These are phyloP conservation scores for Lithophane semibrunnea DNA, from an alignment of 2,888 invertebrate genomes.

Conservation along the genomic window DNA sequence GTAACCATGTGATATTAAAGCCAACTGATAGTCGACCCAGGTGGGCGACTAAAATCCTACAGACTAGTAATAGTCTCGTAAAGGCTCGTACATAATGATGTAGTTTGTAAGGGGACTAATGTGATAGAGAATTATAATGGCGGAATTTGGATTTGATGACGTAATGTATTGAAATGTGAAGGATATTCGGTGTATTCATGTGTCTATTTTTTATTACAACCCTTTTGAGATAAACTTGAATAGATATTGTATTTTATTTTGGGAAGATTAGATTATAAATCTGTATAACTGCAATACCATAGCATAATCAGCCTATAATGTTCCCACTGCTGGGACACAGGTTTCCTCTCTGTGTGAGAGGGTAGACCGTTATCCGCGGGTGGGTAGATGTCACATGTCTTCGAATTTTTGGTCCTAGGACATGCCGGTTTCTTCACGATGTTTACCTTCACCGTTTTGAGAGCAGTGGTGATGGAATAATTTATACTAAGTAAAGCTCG, in stretches of 20 bases:
- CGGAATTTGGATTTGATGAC: constrained; percentile 26
- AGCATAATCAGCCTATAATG: too few species aligned
- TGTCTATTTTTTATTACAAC: constrained; percentile 8
- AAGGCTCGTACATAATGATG: constrained; percentile 63
- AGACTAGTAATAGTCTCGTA: constrained; percentile 61
- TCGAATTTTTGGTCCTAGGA: too few species aligned
- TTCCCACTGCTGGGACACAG: too few species aligned
- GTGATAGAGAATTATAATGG: constrained; percentile 33
- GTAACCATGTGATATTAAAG: constrained; percentile 77
- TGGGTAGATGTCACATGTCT: too few species aligned
- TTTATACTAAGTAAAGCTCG: too few species aligned
- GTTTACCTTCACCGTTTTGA: too few species aligned
- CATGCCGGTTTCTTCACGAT: too few species aligned
- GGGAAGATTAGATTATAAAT: neutral
- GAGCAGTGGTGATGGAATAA: too few species aligned
- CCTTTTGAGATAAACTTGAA: constrained; percentile 9
- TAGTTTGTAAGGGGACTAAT: constrained; percentile 14
- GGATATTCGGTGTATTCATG: constrained; percentile 8
- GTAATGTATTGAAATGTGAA: constrained; percentile 39
- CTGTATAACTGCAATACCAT: neutral
- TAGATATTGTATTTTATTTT: constrained; percentile 1
- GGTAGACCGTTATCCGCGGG: too few species aligned
- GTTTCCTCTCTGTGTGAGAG: too few species aligned
- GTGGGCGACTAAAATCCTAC: constrained; percentile 74
- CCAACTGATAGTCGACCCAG: constrained; percentile 73